These are phyloP conservation scores for Myotis vivesi DNA, from an alignment of 2,797 vertebrate genomes.

Conservation along the genomic window DNA sequence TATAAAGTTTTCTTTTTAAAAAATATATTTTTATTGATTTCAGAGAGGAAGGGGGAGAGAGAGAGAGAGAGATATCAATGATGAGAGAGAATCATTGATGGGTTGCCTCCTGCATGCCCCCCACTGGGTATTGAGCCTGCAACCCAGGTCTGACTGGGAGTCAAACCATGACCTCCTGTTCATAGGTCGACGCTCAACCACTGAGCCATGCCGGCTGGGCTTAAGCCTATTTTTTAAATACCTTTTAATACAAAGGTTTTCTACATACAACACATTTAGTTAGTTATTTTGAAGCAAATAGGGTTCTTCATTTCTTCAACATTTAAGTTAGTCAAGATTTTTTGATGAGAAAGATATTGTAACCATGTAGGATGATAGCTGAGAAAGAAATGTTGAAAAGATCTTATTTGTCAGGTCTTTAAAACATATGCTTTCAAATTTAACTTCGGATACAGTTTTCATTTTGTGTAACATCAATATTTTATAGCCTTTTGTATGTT, in stretches of 20 bases:
- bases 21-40: no score
- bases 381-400: background rate
- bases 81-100: background rate
- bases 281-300: conserved; percentile 2
- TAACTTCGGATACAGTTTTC: conserved; percentile 20
- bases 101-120: background rate
- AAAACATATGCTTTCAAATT: background rate
- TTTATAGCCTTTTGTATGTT: background rate
- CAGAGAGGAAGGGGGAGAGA: no score
- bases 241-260: background rate
- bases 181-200: background rate
- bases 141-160: background rate
- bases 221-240: background rate
- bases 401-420: background rate
- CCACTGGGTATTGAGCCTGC: no score
- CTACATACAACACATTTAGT: background rate
- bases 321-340: background rate
- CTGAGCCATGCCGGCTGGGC: background rate
- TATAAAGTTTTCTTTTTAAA: background rate
- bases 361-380: background rate
- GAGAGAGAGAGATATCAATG: no score
- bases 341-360: background rate
- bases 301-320: background rate
- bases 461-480: background rate
- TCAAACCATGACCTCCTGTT: background rate